Base-by-base conservation (phyloP, 1,140 invertebrate genomes). In the Phocides pigmalion region DNA sequence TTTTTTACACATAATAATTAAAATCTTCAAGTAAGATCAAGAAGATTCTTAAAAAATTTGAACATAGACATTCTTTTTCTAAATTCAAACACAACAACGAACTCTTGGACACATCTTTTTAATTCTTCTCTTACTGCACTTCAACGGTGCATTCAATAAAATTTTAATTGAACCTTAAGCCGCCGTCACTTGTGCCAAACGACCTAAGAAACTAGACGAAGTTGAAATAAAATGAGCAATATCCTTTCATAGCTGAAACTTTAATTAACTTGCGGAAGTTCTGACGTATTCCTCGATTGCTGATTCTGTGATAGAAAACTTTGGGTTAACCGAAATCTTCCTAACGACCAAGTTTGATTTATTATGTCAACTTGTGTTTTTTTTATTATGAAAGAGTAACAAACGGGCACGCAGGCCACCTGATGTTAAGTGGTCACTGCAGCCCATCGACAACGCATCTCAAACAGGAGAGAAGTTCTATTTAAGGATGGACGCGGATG, bases 181-280 rank as follows among this genome's bases (percentile, higher is more conserved):
- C 20, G 8, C 0, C 11, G 42, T 20, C 20, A 25, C 46, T 47
- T 47, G 46, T 25, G 46, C 46, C 46, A 47, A 47, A 47, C 46
- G 46, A 47, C 19, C 46, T 25, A 20, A 47, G 46, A 47, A 47
- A 47, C 20, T 47, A 47, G 46, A 20, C 19, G 20, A 47, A 15
- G 35, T 39, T 47, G 46, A 47, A 47, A 47, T 47, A 47, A 47
- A 47, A 47, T 47, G 46, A 47, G 46, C 46, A 47, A 47, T 47
- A 47, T 20, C 25, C 46, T 47, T 47, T 47, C 46, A 47, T 47
- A 47, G 46, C 20, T 47, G 46, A 28, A 47, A 47, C 20, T 47
- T 47, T 47, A 47, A 47, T 47, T 47, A 47, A 47, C 46, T 47
- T 47, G 6, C n/a, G 20, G 17, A 47, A 47, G 20, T 47, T 25